Evolutionary conservation across 2,797 vertebrate genomes (phyloP).

Genomic region (Cichlasoma orientale): DNA sequence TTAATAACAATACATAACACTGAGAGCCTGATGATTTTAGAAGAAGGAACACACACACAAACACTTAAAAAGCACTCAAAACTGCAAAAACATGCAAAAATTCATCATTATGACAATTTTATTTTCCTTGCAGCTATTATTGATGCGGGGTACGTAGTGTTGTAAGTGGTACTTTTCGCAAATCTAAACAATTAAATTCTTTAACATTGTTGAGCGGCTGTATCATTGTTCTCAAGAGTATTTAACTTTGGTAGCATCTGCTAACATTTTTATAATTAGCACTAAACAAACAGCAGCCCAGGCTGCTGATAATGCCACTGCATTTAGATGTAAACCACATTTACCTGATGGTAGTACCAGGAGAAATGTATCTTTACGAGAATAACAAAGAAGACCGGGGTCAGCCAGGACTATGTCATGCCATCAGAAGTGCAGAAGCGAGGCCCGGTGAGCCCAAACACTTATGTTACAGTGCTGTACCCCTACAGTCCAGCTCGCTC

Average conservation of each 20-base stretch:
- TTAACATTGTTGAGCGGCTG: no score
- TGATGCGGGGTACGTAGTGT: no score
- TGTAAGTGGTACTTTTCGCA: no score
- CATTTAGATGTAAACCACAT: neutral
- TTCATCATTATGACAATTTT: no score
- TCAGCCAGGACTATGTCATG: neutral
- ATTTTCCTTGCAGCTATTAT: no score
- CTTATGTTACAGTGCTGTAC: neutral
- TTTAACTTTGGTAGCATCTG: no score
- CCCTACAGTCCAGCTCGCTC: neutral
- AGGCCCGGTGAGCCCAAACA: neutral
- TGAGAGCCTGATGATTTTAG: neutral
- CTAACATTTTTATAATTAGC: no score
- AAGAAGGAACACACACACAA: neutral
- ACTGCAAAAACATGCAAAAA: no score
- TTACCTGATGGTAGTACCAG: neutral
- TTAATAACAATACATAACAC: neutral
- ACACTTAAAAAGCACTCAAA: no score
- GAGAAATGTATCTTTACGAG: neutral
- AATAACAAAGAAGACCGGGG: neutral
- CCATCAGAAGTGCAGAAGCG: neutral
- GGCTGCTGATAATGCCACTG: no score
- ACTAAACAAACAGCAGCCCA: neutral
- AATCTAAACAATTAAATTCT: no score
- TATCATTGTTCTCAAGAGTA: no score